Conservation (phyloP, 2,888 invertebrate species). For the Euzetes globulus region DNA sequence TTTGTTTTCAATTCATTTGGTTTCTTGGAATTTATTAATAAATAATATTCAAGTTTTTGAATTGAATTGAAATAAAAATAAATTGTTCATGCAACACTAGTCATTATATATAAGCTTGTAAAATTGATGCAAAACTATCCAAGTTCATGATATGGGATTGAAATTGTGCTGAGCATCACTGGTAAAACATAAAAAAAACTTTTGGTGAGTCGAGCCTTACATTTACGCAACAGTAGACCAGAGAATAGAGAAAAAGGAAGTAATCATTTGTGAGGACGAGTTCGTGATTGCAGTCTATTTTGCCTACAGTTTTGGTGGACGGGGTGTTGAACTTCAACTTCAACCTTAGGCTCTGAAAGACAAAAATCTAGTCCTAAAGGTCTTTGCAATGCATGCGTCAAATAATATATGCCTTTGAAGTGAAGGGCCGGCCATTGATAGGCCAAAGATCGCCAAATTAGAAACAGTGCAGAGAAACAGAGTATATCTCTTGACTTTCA, state of each 20-base stretch:
- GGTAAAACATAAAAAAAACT: no score
- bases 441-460: not conserved
- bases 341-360: not conserved
- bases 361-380: not conserved
- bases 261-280: constrained; percentile 21
- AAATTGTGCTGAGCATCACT: no score
- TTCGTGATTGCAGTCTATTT: constrained; percentile 12
- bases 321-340: not conserved
- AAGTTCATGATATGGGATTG: no score
- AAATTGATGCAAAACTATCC: no score
- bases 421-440: not conserved
- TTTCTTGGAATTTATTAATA: no score
- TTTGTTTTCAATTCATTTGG: no score
- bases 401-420: constrained; percentile 3
- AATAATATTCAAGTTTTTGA: no score
- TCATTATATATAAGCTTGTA: no score
- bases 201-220: not conserved
- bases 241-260: constrained; percentile 9
- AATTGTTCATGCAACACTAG: no score
- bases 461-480: not conserved
- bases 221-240: constrained; percentile 24
- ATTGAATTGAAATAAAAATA: no score
- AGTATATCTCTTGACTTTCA: not conserved
- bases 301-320: not conserved
- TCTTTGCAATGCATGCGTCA: not conserved